Conservation (phyloP, 2,888 invertebrate genomes). For the Trachelus tabidus region DNA sequence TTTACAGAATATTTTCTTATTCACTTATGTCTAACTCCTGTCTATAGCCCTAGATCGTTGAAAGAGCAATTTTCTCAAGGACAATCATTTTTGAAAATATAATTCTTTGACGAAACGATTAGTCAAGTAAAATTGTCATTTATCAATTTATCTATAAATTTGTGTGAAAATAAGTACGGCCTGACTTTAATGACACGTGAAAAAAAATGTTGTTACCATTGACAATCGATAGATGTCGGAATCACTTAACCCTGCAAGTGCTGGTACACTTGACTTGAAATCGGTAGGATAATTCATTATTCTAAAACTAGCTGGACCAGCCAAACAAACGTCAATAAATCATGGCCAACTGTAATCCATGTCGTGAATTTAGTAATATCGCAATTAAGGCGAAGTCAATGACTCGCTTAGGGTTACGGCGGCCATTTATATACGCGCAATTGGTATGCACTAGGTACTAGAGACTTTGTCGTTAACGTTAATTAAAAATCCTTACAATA, state of each 20-base stretch:
- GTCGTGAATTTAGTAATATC: neutral
- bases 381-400: neutral
- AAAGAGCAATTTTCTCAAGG: too few relatives aligned
- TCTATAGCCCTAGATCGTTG: too few relatives aligned
- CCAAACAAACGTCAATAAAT: conserved; percentile 30
- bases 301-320: conserved; percentile 44
- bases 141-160: too few relatives aligned
- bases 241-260: conserved; percentile 4
- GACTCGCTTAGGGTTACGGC: neutral
- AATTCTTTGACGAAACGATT: too few relatives aligned
- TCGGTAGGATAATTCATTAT: conserved; percentile 24
- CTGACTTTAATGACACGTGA: too few relatives aligned
- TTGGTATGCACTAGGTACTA: neutral
- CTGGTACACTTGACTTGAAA: conserved; percentile 31
- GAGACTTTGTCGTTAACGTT: neutral
- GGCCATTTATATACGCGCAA: neutral
- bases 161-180: too few relatives aligned
- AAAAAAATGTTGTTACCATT: too few relatives aligned
- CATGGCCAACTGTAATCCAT: neutral
- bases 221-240: neutral
- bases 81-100: too few relatives aligned
- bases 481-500: neutral
- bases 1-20: too few relatives aligned
- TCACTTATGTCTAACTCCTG: too few relatives aligned
- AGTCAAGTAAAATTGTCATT: too few relatives aligned